A percentile compares a stretch with the other conserved stretches of the same genome.
Evolutionary conservation across 1,140 invertebrate species (phyloP).

Genomic region (Propsilocerus akamusi): DNA sequence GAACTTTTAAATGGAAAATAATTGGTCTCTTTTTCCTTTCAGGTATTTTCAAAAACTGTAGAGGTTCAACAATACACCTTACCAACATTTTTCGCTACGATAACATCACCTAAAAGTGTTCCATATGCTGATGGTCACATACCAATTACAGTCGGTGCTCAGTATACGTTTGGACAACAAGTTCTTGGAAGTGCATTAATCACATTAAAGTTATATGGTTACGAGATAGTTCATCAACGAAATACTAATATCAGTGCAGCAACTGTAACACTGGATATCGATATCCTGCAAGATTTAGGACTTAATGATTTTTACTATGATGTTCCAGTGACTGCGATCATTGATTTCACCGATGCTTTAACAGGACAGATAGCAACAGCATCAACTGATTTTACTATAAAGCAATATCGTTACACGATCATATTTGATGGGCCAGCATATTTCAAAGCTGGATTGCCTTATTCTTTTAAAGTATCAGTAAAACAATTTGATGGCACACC

Average conservation of each 20-base stretch:
- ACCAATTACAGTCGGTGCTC: slow-evolving; percentile 57
- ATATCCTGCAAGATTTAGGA: slow-evolving; percentile 35
- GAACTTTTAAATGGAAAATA: background rate
- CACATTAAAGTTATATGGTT: slow-evolving; percentile 9
- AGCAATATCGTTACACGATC: background rate
- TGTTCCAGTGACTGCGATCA: background rate
- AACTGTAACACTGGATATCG: slow-evolving; percentile 47
- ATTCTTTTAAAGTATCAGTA: background rate
- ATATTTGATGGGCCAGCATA: too few species aligned
- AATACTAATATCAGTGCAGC: slow-evolving; percentile 43
- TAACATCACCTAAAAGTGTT: slow-evolving; percentile 60
- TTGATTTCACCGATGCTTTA: background rate
- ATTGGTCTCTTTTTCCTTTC: background rate
- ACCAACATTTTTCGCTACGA: slow-evolving; percentile 76
- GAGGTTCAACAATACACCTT: slow-evolving; percentile 67
- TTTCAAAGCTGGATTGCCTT: background rate
- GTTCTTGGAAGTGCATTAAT: slow-evolving; percentile 56
- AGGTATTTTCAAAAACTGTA: slow-evolving; percentile 13
- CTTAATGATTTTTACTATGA: background rate
- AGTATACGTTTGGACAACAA: slow-evolving; percentile 46
- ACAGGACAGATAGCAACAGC: slow-evolving; percentile 14
- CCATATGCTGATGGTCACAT: slow-evolving; percentile 62
- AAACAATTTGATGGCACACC: background rate
- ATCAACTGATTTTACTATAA: slow-evolving; percentile 31
- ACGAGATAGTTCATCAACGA: background rate